These are phyloP conservation scores for Pelodiscus sinensis DNA, from an alignment of 2,113 vertebrate species.

Conservation along the genomic window DNA sequence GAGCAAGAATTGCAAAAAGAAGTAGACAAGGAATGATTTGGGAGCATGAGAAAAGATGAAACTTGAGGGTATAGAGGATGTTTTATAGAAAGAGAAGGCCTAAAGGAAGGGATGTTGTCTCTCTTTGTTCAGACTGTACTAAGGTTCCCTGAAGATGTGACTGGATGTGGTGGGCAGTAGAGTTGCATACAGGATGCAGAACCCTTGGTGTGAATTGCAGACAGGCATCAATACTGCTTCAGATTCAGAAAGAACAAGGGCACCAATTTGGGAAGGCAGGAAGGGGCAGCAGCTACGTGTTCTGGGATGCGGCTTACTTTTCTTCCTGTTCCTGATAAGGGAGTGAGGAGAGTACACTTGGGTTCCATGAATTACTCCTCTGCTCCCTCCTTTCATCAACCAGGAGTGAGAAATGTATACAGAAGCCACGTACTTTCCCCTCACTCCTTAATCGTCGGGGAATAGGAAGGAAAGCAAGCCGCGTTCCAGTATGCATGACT, in stretches of 20 bases:
- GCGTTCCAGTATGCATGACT: too few relatives aligned
- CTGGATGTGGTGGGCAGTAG: neutral
- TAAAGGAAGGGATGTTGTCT: neutral
- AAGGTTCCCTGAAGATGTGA: neutral
- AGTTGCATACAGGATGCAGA: neutral
- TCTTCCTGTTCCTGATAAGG: too few relatives aligned
- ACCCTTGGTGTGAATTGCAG: neutral
- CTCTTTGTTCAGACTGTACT: neutral
- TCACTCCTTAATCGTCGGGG: too few relatives aligned
- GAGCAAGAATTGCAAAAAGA: neutral
- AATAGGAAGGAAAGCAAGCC: too few relatives aligned
- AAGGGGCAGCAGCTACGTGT: too few relatives aligned
- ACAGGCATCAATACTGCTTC: neutral
- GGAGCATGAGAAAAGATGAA: neutral
- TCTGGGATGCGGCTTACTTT: too few relatives aligned
- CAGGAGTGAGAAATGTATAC: too few relatives aligned
- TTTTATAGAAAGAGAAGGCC: neutral
- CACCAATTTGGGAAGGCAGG: too few relatives aligned
- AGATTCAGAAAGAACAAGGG: neutral
- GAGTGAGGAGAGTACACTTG: too few relatives aligned
- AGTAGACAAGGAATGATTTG: neutral
- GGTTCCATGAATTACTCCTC: too few relatives aligned
- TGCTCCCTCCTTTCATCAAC: too few relatives aligned
- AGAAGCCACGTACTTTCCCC: too few relatives aligned
- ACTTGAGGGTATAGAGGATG: neutral